Evolutionary conservation across 2,113 vertebrate genomes (phyloP), one percentile per base, ranked within the genome.

Genomic region (Amblyornis subalaris): DNA sequence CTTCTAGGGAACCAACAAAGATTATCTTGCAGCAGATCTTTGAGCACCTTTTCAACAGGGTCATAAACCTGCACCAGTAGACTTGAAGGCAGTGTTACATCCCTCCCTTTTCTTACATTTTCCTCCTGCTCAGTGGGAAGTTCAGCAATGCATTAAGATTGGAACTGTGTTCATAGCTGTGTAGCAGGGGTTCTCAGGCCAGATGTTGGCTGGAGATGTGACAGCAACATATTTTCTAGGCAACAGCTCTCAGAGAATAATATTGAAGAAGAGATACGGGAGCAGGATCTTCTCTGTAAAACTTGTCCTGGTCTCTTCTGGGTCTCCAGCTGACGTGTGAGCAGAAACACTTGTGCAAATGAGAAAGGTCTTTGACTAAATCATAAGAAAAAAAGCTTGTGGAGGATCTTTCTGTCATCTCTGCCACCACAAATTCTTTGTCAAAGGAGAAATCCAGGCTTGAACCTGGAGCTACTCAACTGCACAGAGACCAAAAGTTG

Each of bases 121-220:
- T 69, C 64, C 48, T 91, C 44, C 77, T 79, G 62, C 86, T 96
- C 74, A 54, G 54, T 51, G 80, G 66, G 87, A 90, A 72, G 61
- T 69, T 92, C 70, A 92, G 62, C 53, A 89, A 57, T n/a, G 58
- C 0, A 0, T 82, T 90, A 89, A 93, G 80, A 18, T 53, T 62
- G 35, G 69, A 57, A 48, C 50, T 72, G 24, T 62, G 26, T 65
- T 93, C 69, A 58, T 85, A 73, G 85, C 55, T 70, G 26, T 69
- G 23, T 91, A 87, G 73, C 62, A 72, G 50, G 45, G 54, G 50
- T 87, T 79, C 83, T 86, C 24, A 31, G 72, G 40, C 44, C 80
- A 96, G 80, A 94, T 94, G 90, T 88, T 92, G 90, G 89, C 91
- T 92, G 45, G 40, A 93, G 72, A 90, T 84, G 72, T 40, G 19